These are phyloP conservation scores for Napeogenes inachia DNA, from an alignment of 2,888 invertebrate species.

Conservation along the genomic window DNA sequence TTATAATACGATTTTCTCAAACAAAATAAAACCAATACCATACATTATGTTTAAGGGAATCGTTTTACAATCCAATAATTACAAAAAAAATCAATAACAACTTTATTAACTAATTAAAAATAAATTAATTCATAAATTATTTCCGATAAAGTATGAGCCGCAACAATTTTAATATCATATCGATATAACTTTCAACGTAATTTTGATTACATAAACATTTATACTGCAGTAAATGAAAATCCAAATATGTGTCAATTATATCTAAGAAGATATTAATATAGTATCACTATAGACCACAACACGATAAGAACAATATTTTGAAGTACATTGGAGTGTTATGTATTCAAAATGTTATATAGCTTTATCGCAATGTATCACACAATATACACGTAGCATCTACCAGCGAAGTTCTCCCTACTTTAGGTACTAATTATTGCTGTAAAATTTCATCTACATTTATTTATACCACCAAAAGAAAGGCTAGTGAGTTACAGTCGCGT, in stretches of 20 bases:
- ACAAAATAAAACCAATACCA: conserved; percentile 45
- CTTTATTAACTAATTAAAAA: conserved; percentile 58
- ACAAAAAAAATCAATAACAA: conserved; percentile 54
- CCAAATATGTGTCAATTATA: background rate
- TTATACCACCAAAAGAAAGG: conserved; percentile 71
- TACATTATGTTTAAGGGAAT: conserved; percentile 46
- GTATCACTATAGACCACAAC: conserved; percentile 1
- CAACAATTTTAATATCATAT: conserved; percentile 74
- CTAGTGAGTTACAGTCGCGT: conserved; percentile 45
- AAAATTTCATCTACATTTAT: conserved; percentile 63
- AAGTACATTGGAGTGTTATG: background rate
- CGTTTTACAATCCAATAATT: conserved; percentile 56
- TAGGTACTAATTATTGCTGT: conserved; percentile 76
- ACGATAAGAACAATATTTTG: background rate
- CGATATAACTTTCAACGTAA: conserved; percentile 59
- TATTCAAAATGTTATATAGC: background rate
- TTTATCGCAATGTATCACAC: conserved; percentile 65
- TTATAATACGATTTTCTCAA: conserved; percentile 40
- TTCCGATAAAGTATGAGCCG: conserved; percentile 59
- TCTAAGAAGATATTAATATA: conserved; percentile 8
- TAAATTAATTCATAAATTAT: conserved; percentile 63
- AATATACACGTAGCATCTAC: conserved; percentile 66
- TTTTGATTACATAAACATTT: conserved; percentile 46
- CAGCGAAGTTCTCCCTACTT: conserved; percentile 63
- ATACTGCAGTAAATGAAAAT: no score